Evolutionary conservation across 2,113 vertebrate species (phyloP), one percentile per base, ranked within the genome.

Genomic region (Anser cygnoides): DNA sequence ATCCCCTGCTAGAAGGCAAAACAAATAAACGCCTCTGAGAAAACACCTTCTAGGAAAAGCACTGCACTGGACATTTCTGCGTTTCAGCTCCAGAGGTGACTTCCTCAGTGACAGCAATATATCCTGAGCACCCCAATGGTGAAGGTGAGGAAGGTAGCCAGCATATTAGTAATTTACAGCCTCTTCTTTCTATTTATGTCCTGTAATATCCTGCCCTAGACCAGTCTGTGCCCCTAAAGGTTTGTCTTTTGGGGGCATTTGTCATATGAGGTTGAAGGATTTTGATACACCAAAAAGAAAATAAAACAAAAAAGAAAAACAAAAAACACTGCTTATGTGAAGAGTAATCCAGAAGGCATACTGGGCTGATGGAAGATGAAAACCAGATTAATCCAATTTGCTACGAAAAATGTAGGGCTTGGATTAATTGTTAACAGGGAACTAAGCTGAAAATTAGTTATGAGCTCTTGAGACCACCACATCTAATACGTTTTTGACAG

Each of bases 151-250:
- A 89, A 76, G 44, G 50, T 33, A 90, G 78, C 79, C 66, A 86
- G 35, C 8, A 26, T 12, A 10, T 82, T 43, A 81, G 67, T 78
- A 86, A 94, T 95, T 93, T 92, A 89, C 71, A 70, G 55, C 59
- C 72, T 17, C 59, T 87, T 84, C 65, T 63, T 86, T 68, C 90
- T 61, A 11, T 84, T 95, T 93, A 72, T 93, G 74, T 55, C 22
- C 77, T 73, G 39, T 86, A 82, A 90, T 84, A 89, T 88, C 76
- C n/a, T 66, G 37, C 39, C 59, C 44, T 49, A 65, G 49, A 39
- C 70, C 67, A 67, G 19, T 31, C 70, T 35, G 20, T 76, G 84
- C 18, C 46, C 57, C 35, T 41, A 25, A 80, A 65, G 37, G 25
- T 75, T 92, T 91, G 54, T 23, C 50, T 86, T 80, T n/a, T 52